These are phyloP conservation scores for Pterophyllum scalare DNA, from an alignment of 2,113 vertebrate species.

Conservation along the genomic window DNA sequence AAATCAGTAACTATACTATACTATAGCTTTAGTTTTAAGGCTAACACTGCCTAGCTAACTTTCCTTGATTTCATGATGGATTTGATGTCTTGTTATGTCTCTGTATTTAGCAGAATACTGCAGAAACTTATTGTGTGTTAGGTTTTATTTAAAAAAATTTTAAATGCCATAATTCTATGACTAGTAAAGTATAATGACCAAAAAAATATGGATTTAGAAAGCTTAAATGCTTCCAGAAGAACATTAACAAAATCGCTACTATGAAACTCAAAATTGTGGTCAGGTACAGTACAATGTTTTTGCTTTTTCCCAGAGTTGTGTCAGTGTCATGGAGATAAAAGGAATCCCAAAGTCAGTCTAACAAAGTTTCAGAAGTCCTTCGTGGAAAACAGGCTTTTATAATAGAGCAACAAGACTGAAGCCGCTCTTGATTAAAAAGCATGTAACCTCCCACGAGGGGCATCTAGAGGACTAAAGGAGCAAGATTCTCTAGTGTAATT, in stretches of 20 bases:
- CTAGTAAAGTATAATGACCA: background rate
- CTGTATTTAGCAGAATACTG: too few relatives aligned
- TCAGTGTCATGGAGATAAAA: slow-evolving; percentile 7
- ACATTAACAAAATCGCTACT: background rate
- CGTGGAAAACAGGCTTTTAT: background rate
- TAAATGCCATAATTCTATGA: background rate
- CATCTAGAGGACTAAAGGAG: slow-evolving; percentile 1
- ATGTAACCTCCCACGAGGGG: background rate
- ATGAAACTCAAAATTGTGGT: background rate
- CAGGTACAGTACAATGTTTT: background rate
- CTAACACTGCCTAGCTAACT: background rate
- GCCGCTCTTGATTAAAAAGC: background rate
- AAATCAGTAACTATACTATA: background rate
- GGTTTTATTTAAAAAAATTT: background rate
- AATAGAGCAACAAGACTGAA: background rate
- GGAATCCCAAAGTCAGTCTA: background rate
- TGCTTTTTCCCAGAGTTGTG: background rate
- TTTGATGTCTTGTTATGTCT: background rate
- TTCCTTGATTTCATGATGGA: background rate
- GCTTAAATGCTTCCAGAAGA: background rate
- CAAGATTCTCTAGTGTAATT: background rate
- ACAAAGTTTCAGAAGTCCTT: background rate
- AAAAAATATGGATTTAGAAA: background rate
- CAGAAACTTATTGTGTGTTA: background rate
- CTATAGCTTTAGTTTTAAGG: background rate